A percentile compares a stretch with the other conserved stretches of the same genome.
These are phyloP conservation scores for Catharus fuscescens DNA, from an alignment of 2,113 vertebrate species.

Conservation along the genomic window DNA sequence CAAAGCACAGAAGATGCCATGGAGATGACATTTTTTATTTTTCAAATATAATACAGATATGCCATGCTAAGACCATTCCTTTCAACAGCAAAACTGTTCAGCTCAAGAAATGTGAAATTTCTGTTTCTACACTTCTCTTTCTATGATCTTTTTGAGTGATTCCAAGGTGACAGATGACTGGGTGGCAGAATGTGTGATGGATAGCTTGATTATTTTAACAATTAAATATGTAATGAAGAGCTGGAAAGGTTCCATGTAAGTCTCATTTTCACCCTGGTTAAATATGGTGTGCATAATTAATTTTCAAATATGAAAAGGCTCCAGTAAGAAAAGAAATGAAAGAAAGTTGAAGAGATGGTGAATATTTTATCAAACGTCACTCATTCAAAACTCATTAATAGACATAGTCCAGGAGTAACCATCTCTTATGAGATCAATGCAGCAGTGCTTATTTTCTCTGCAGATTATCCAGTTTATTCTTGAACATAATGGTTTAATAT, in stretches of 20 bases:
- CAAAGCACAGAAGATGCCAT: neutral
- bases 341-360: conserved; percentile 64
- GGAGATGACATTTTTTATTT: neutral
- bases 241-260: conserved; percentile 71
- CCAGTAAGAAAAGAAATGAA: conserved; percentile 65
- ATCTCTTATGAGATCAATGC: conserved; percentile 21
- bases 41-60: neutral
- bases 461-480: neutral
- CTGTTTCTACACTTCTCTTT: conserved; percentile 15
- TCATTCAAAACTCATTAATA: conserved; percentile 72
- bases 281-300: conserved; percentile 75
- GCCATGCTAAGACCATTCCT: neutral
- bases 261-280: conserved; percentile 73
- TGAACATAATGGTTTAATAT: neutral
- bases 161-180: conserved; percentile 62
- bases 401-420: conserved; percentile 52
- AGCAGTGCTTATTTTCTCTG: conserved; percentile 33
- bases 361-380: conserved; percentile 73
- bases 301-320: conserved; percentile 69
- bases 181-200: conserved; percentile 58
- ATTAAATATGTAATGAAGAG: conserved; percentile 75
- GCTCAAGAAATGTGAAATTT: neutral
- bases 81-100: neutral
- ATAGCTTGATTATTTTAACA: conserved; percentile 76
- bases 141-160: neutral